Base-by-base conservation (phyloP, 2,797 vertebrate species). In the Glyptemys insculpta region DNA sequence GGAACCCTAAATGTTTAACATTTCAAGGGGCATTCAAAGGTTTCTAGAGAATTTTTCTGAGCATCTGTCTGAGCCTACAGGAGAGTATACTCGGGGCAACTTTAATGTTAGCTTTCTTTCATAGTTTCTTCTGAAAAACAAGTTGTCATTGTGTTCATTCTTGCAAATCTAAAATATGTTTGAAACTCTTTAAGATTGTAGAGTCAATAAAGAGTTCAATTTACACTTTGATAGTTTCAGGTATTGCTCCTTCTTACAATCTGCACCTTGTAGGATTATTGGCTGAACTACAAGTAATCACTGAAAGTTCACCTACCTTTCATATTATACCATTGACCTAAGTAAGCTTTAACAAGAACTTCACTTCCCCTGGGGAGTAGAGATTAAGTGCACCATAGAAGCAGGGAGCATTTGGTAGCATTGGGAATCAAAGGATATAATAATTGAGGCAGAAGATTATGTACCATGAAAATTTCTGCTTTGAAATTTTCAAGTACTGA, bases 21-120 rank as follows among this genome's bases (percentile, higher is more conserved):
- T 96, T 97, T 97, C 85, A 94, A 94, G 93, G 88, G 89, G 90
- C 34, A 87, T 95, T 95, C 80, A 87, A 5, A 94, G 49, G 52
- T 97, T 97, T 80, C 29, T 56, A 92, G 78, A 92, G 8, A 50
- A 27, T 96, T 97, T 96, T 4, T 65, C 62, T 91, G 80, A 87
- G 81, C 92, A 89, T 87, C 49, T 91, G 8, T 9, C 44, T 93
- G 85, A 90, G 31, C 80, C 87, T 92, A 27, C 90, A 97, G 62
- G 23, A 82, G 62, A 86, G 54, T 95, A 15, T 96, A 78, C 65
- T 85, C 49, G 88, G 59, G 11, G 27, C 57, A 65, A 90, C 72
- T 96, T 85, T 96, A 96, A 90, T 78, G 27, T 78, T 81, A 80
- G 19, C 79, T 97, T 94, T 94, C 90, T 96, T 94, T 83, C n/a